Evolutionary conservation across 2,888 invertebrate species (phyloP), one percentile per base, ranked within the genome.

Genomic region (Drosophila crucigera): DNA sequence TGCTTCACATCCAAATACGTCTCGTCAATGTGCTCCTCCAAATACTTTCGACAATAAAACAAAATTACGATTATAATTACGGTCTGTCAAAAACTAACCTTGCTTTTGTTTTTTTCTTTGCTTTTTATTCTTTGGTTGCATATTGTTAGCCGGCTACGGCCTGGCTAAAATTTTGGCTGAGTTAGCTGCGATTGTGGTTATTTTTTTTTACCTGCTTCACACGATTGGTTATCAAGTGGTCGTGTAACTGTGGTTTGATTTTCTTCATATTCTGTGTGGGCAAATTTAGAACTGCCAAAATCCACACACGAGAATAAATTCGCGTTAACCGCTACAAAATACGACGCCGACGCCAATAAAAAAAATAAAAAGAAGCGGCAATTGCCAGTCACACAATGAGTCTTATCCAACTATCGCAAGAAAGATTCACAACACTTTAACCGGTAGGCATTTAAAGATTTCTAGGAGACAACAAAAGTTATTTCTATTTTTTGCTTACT

Each of bases 1-100:
- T 96, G 95, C 91, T 96, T 96, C 68, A 97, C 96, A 94, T 97
- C 97, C 79, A 97, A 95, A 92, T 96, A 97, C 10, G 96, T 96
- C 93, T 96, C 96, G 88, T 97, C 96, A 75, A 96, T 96, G 94
- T 97, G 97, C 85, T 96, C 96, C 78, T 96, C 96, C 87, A 97
- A 94, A 92, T 97, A 97, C 83, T 88, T 54, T 5, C 16, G 53
- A 61, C 33, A 19, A 11, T 22, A 16, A 9, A 25, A 41, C 9
- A 39, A 56, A 63, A 61, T 33, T 54, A 2, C 52, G 28, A 61
- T 55, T 47, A 75, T 47, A 68, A 53, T 49, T 53, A 58, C 50
- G 39, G 50, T 39, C 61, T 69, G 62, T 11, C 50, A 63, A 64
- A 66, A 69, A 59, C 73, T 85, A 90, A 82, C 88, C 90, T 84